Conservation (phyloP, 1,140 invertebrate genomes). For the Drosophila kanapiae region DNA sequence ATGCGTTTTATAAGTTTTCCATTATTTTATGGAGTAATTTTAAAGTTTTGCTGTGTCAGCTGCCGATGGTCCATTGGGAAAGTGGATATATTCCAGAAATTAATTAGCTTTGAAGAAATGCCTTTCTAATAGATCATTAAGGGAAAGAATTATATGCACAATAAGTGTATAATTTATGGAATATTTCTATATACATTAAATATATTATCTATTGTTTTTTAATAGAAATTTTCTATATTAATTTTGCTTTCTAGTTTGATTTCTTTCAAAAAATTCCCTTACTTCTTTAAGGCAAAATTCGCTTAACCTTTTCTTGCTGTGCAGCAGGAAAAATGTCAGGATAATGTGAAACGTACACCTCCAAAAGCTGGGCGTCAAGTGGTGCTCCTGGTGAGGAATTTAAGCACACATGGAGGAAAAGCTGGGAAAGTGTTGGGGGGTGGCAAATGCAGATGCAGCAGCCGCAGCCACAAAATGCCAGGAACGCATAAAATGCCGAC, state of each 20-base stretch:
- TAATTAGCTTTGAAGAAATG: too few species aligned
- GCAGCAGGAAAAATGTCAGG: constrained; percentile 27
- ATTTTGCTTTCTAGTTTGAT: background rate
- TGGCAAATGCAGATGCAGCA: constrained; percentile 51
- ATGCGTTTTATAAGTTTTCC: background rate
- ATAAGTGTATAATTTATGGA: background rate
- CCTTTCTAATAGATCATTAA: background rate
- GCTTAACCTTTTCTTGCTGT: background rate
- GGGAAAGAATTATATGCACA: background rate
- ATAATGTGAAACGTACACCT: constrained; percentile 71
- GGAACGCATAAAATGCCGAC: constrained; percentile 55
- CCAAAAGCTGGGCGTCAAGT: constrained; percentile 47
- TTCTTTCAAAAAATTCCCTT: background rate
- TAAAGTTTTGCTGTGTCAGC: background rate
- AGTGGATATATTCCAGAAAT: too few species aligned
- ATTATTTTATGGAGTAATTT: background rate
- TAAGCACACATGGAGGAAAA: constrained; percentile 49
- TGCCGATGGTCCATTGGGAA: background rate
- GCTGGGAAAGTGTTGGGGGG: constrained; percentile 8
- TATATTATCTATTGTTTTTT: background rate
- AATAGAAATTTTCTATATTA: background rate
- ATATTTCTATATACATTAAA: too few species aligned
- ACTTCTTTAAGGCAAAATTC: fast-evolving
- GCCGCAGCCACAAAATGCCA: constrained; percentile 55
- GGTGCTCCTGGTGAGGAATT: constrained; percentile 64